Conservation (phyloP, 2,888 invertebrate species). For the Himalopsyche kuldschensis region DNA sequence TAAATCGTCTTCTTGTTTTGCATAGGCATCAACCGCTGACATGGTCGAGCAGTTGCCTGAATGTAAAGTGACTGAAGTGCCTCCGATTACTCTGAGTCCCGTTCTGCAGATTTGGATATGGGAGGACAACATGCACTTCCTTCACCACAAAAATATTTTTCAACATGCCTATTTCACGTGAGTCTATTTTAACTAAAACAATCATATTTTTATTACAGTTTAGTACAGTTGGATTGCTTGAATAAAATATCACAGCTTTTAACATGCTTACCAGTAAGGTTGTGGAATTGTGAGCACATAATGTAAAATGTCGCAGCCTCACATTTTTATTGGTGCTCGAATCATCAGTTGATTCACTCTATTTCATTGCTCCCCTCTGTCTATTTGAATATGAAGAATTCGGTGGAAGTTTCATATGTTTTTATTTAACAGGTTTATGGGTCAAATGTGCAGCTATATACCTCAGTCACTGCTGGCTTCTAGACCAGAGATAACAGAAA, state of each 20-base stretch:
- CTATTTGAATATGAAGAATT: neutral
- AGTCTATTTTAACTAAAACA: conserved; percentile 45
- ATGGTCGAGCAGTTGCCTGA: conserved; percentile 42
- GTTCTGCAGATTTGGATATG: conserved; percentile 95
- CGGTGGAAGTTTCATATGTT: neutral
- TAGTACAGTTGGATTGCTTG: no score
- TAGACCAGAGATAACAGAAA: conserved; percentile 78
- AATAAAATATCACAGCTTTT: neutral
- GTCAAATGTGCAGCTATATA: conserved; percentile 92
- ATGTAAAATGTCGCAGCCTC: no score
- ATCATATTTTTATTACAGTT: no score
- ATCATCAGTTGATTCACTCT: no score
- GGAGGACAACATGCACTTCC: conserved; percentile 94
- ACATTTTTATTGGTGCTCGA: no score
- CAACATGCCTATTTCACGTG: conserved; percentile 94
- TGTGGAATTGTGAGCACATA: no score
- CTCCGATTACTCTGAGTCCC: conserved; percentile 66
- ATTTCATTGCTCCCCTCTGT: no score
- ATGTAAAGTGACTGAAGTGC: conserved; percentile 40
- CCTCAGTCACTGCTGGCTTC: conserved; percentile 84
- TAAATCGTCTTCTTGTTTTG: neutral
- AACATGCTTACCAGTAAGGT: no score
- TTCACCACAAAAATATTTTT: conserved; percentile 94
- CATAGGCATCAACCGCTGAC: conserved; percentile 43
- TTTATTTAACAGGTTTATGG: conserved; percentile 77